A percentile compares a stretch with the other conserved stretches of the same genome.
phyloP scores from a whole-genome alignment of 2,797 vertebrate genomes.

The Coilia nasus region DNA sequence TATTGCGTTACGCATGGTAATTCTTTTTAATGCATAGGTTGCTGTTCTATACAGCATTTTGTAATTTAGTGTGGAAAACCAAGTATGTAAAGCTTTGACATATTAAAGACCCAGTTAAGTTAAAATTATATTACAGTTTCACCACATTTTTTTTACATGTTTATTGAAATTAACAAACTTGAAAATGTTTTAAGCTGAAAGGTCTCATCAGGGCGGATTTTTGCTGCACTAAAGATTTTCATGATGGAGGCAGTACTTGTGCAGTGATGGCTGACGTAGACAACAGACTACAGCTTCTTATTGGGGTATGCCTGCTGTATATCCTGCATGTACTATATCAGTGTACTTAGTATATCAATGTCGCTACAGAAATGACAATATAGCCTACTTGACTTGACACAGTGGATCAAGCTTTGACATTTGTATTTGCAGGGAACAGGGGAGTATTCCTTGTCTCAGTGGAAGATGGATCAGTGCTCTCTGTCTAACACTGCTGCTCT shows the following conservation, averaged over 20 bases:
- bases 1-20: too few relatives aligned
- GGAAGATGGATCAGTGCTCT: conserved; percentile 77
- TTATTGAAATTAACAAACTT: background rate
- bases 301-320: conserved; percentile 78
- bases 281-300: conserved; percentile 77
- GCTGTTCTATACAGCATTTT: too few relatives aligned
- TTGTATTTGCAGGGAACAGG: conserved; percentile 76
- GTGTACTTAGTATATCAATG: background rate
- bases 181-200: conserved; percentile 78
- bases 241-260: conserved; percentile 77
- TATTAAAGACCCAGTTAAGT: conserved; percentile 11
- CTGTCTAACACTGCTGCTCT: conserved; percentile 73
- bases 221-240: conserved; percentile 79
- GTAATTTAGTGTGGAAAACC: too few relatives aligned
- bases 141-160: too few relatives aligned
- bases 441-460: conserved; percentile 79
- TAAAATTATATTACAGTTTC: background rate
- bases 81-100: too few relatives aligned
- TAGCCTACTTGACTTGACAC: background rate
- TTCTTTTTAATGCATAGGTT: too few relatives aligned
- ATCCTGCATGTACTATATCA: conserved; percentile 2
- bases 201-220: conserved; percentile 83
- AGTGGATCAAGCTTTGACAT: background rate
- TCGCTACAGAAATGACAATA: background rate
- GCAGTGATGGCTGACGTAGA: conserved; percentile 74